Conservation (phyloP, 2,888 invertebrate species). For the Gymnoscelis rufifasciata region DNA sequence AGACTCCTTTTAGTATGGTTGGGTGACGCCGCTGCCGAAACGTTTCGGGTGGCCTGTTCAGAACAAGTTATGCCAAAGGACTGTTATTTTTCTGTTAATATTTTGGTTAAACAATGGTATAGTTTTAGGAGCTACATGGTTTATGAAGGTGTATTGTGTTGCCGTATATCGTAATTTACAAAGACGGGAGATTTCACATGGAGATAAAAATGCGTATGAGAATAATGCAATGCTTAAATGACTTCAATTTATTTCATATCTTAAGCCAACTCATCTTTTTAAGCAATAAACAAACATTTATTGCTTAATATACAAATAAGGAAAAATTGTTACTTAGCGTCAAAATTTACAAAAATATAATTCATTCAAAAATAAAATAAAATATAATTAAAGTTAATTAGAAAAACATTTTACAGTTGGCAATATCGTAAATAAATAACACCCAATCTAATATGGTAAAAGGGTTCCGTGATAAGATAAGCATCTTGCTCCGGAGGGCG, state of each 20-base stretch:
- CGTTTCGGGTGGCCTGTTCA: slow-evolving; percentile 5
- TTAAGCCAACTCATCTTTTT: neutral
- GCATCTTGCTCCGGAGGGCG: slow-evolving; percentile 11
- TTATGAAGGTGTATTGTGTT: slow-evolving; percentile 16
- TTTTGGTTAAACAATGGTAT: slow-evolving; percentile 21
- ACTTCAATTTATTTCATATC: slow-evolving; percentile 7
- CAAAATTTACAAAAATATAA: no score
- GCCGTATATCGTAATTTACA: no score
- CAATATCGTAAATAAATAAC: neutral
- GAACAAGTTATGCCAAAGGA: slow-evolving; percentile 5
- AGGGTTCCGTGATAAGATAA: slow-evolving; percentile 23
- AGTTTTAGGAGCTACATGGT: slow-evolving; percentile 5
- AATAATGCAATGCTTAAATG: slow-evolving; percentile 26
- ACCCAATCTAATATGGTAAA: slow-evolving; percentile 19
- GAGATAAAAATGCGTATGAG: slow-evolving; percentile 41
- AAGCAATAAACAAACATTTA: no score
- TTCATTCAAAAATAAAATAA: neutral
- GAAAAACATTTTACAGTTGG: neutral
- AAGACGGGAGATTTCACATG: slow-evolving; percentile 41
- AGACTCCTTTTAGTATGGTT: slow-evolving; percentile 23
- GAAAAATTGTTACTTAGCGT: no score
- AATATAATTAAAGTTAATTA: no score
- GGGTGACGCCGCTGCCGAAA: slow-evolving; percentile 5
- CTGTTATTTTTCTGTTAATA: slow-evolving; percentile 14
- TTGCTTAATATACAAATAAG: no score